Base-by-base conservation (phyloP, 2,113 vertebrate species). In the Ailurus styani region DNA sequence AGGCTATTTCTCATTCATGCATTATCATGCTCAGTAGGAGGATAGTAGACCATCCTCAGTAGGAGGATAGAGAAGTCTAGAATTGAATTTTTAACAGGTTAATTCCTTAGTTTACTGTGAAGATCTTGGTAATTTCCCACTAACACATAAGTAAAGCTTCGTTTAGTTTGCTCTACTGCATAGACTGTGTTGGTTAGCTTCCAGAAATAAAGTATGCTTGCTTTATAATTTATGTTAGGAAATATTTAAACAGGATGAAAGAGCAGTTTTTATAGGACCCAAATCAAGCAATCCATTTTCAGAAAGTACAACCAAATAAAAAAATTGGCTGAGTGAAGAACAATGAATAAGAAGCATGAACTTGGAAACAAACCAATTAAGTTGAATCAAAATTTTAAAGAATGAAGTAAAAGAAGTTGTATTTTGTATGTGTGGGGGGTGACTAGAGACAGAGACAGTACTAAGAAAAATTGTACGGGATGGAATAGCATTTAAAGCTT, bases 351-450 rank as follows among this genome's bases (percentile, higher is more conserved):
- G 52, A 15, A 75, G 72, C 7, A 37, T 66, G 68, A 91, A 42
- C 54, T 68, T 77, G 57, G 57, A 92, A 97, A 62, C 25, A 82
- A 91, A 94, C 81, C 60, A 89, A 77, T 50, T 31, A 83, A 85
- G 79, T 25, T 60, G 90, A 95, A 72, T 55, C 37, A 15, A 52
- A 75, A 60, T 57, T 94, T 57, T 52, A 52, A 92, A 92, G 72
- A 89, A 78, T 21, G 64, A 87, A 79, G 64, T 50, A 54, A 66
- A n/a, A 34, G 37, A 62, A 87, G 27, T 45, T 79, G 18, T 15
- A 10, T 88, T 34, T 47, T 70, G n/a, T 90, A 10, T 27, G 42
- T 23, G n/a, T 20, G 25, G 20, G 45, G n/a, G 55, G 20, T 34
- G 21, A 23, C 29, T 31, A n/a, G 31, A 72, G 78, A 72, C 13